Evolutionary conservation across 2,888 invertebrate genomes (phyloP).

Genomic region (Polylopha cassiicola): DNA sequence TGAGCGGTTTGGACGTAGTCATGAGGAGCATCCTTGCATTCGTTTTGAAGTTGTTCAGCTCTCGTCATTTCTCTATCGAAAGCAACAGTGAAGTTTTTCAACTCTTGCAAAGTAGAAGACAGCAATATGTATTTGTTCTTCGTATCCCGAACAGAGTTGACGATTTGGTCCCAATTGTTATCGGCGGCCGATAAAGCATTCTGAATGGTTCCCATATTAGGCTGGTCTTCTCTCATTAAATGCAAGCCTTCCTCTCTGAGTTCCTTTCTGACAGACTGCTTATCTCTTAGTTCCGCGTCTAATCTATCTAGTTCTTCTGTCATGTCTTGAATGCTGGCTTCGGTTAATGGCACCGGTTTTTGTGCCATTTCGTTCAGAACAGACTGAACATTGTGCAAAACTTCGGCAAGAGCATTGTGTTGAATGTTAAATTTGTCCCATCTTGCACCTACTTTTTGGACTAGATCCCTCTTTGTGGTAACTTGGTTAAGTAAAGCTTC

Average conservation of each 20-base stretch:
- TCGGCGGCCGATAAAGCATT: conserved; percentile 87
- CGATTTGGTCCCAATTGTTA: conserved; percentile 87
- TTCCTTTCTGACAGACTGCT: conserved; percentile 80
- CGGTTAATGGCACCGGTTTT: conserved; percentile 62
- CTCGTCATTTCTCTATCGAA: conserved; percentile 83
- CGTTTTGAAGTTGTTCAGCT: conserved; percentile 80
- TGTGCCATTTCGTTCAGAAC: conserved; percentile 77
- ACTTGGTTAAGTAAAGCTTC: conserved; percentile 82
- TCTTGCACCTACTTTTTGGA: conserved; percentile 83
- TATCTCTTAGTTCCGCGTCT: conserved; percentile 76
- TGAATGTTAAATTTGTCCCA: conserved; percentile 87
- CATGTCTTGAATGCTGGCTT: conserved; percentile 67
- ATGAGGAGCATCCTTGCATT: conserved; percentile 81
- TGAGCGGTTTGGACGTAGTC: conserved; percentile 85
- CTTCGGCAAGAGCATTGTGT: conserved; percentile 82
- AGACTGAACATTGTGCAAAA: conserved; percentile 78
- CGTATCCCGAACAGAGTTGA: conserved; percentile 84
- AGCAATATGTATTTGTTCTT: conserved; percentile 85
- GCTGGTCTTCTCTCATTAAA: conserved; percentile 88
- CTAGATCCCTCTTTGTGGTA: conserved; percentile 80
- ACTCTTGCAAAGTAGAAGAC: conserved; percentile 84
- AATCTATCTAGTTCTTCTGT: conserved; percentile 73
- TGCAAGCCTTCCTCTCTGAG: conserved; percentile 87
- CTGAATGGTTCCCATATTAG: conserved; percentile 87
- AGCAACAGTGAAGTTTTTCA: conserved; percentile 83